Percentiles rank a stretch among this genome's conserved stretches.
Conservation (phyloP, 2,888 invertebrate genomes). For the Thecocarcelia acutangulata region DNA sequence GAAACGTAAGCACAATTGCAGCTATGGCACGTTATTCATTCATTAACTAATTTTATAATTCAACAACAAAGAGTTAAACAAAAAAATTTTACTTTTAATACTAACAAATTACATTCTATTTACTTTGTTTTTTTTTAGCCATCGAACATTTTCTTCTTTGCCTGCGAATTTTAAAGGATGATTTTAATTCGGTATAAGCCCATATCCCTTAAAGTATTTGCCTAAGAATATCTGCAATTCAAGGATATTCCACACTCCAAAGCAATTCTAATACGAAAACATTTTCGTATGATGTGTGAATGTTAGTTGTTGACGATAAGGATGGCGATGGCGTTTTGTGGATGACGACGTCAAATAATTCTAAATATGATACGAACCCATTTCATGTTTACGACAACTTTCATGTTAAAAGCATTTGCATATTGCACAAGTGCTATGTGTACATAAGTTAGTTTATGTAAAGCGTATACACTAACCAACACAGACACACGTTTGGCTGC, state of each 20-base stretch:
- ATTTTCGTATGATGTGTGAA: slow-evolving; percentile 37
- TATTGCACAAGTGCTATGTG: slow-evolving; percentile 51
- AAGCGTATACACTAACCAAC: neutral
- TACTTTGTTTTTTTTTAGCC: neutral
- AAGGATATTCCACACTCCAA: slow-evolving; percentile 27
- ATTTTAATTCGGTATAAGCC: slow-evolving; percentile 8
- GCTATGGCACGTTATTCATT: too few species aligned
- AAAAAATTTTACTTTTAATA: too few species aligned
- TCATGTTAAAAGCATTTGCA: slow-evolving; percentile 66
- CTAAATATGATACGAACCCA: slow-evolving; percentile 79
- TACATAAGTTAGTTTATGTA: slow-evolving; percentile 37
- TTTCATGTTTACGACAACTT: slow-evolving; percentile 78
- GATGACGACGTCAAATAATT: slow-evolving; percentile 79
- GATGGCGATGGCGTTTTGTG: slow-evolving; percentile 53
- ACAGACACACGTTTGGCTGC: neutral
- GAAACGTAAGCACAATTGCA: too few species aligned
- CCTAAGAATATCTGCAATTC: neutral
- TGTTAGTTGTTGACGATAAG: slow-evolving; percentile 15
- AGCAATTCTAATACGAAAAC: slow-evolving; percentile 15
- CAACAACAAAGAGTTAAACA: too few species aligned
- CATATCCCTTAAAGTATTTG: neutral
- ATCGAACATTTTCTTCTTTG: neutral
- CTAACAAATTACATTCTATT: too few species aligned
- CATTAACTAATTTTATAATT: too few species aligned
- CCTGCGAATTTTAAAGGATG: neutral